Evolutionary conservation across 1,140 invertebrate genomes (phyloP), one percentile per base, ranked within the genome.

Genomic region (Asobara japonica): DNA sequence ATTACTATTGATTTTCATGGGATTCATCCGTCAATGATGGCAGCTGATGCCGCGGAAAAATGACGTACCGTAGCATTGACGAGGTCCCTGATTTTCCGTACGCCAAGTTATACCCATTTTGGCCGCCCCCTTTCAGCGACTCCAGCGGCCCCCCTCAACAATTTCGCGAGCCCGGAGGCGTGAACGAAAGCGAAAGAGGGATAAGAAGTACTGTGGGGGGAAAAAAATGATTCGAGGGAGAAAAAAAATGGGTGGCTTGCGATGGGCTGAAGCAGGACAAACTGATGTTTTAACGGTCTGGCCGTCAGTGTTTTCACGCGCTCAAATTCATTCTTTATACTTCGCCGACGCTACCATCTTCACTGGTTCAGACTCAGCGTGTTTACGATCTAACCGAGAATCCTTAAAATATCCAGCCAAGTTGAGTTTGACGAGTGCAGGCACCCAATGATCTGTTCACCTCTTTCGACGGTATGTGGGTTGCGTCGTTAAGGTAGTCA

Each of bases 331-430:
- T 69, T 68, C 74, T 77, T 77, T 77, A 71, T 77, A 75, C 73
- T 77, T 77, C 66, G 71, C 74, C 71, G 76, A 77, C 76, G 76
- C 74, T 75, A 77, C 76, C 71, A 75, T 74, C 51, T 27, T 56
- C 51, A 56, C 51, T 13, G 41, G 41, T 5, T 56, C 25, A 56
- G 51, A 25, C 51, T 56, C 22, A 3, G 22, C 51, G 51, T 56
- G 22, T 25, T 56, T 56, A 56, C 51, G 51, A 56, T 56, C 51
- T 18, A 22, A 22, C 51, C 20, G 13, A 56, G 51, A 56, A 56
- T 56, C 51, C 51, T 56, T 56, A 22, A 56, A 56, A 56, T 56
- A 56, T 56, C 51, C 51, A 56, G 22, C 8, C n/a, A 16, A 56
- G 51, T 3, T 56, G 20, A 56, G 20, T 27, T 25, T 10, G 6